These are phyloP conservation scores for Hydractinia symbiolongicarpus DNA, from an alignment of 30 jellyfish, hydroid and myxozoan genomes.

Conservation along the genomic window DNA sequence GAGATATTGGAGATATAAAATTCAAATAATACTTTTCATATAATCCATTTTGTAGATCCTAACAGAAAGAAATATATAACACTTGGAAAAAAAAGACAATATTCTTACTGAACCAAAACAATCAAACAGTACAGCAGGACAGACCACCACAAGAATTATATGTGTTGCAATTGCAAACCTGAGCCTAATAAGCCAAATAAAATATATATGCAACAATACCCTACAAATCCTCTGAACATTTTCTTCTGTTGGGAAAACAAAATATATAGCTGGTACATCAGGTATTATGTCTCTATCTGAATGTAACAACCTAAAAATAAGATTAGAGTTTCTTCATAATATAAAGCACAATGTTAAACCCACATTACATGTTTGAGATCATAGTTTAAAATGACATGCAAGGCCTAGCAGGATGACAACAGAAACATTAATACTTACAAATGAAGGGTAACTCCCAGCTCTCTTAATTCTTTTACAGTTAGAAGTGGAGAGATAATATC, in stretches of 20 bases:
- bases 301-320: conserved; percentile 76
- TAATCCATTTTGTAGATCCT: conserved; percentile 82
- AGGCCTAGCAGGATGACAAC: too few species aligned
- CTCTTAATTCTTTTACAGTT: conserved; percentile 91
- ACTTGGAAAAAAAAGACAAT: too few species aligned
- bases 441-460: conserved; percentile 85
- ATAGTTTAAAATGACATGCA: too few species aligned
- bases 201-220: conserved; percentile 31
- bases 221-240: conserved; percentile 87
- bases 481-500: conserved; percentile 91
- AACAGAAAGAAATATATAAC: neutral
- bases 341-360: too few species aligned
- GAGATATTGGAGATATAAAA: conserved; percentile 91
- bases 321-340: neutral
- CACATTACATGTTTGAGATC: too few species aligned
- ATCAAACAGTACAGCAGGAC: too few species aligned
- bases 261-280: conserved; percentile 97
- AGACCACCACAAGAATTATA: too few species aligned
- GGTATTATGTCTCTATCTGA: conserved; percentile 95
- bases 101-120: too few species aligned
- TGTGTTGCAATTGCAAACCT: too few species aligned
- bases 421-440: conserved; percentile 46
- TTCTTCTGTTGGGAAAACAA: conserved; percentile 98
- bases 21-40: conserved; percentile 84
- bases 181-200: too few species aligned